Evolutionary conservation across 64 coral and sea anemone species (phyloP), one percentile per base, ranked within the genome.

Genomic region (Anthopleura sola): DNA sequence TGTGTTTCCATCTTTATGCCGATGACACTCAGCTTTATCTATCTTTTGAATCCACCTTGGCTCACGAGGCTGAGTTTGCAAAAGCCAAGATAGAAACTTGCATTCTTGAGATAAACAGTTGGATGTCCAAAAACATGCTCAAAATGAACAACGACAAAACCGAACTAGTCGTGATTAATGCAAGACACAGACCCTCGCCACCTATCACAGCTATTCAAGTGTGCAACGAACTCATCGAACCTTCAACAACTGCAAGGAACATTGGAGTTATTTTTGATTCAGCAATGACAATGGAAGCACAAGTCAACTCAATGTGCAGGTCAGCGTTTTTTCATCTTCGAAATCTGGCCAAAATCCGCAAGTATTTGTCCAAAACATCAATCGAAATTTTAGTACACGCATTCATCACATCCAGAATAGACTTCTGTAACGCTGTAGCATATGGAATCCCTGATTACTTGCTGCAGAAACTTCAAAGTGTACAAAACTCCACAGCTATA

Each of bases 231-330:
- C 3, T 53, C 24, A 33, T 86, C 74, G 19, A 76, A 39, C 74
- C 64, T 76, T 86, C 85, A 26, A 47, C 68, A 47, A 76, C 26
- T 8, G 75, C 86, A 39, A 21, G 55, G 13, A 55, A 87, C 36
- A 78, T 39, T 36, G 85, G 85, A 23, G 85, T 87, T 32, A 60
- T 31, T 19, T 51, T 87, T 60, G 86, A 87, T 29, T 18, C 56
- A 37, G 37, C 29, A 53, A 24, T 87, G 75, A 39, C 31, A 4
- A 56, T 87, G 86, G 75, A 23, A 37, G 14, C 29, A 6, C 75
- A 80, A 19, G 14, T 87, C 24, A 87, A 75, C 28, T 50, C 69
- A 11, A 24, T 37, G 31, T 80, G 50, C 38, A 87, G 79, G 78
- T 87, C 75, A 55, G 51, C 75, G 5, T n/a, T 87, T 18, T 87